A percentile compares a stretch with the other conserved stretches of the same genome.
Evolutionary conservation across 2,113 vertebrate species (phyloP).

Genomic region (Corythornis vintsioides): DNA sequence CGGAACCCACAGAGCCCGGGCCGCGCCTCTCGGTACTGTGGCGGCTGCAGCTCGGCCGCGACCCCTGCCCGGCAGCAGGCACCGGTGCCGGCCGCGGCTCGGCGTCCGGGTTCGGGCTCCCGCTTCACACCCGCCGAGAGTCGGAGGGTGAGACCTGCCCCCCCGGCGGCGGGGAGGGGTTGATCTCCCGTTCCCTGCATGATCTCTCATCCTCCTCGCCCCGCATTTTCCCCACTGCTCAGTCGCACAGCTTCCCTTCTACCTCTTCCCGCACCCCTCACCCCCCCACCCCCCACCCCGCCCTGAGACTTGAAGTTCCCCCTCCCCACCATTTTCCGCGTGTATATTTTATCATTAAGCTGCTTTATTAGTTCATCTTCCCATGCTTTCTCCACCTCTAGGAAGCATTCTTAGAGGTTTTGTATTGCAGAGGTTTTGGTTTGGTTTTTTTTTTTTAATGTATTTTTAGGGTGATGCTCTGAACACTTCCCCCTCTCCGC

Average conservation of each 20-base stretch:
- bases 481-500: background rate
- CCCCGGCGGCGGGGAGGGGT: background rate
- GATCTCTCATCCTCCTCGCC: background rate
- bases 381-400: conserved; percentile 45
- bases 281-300: background rate
- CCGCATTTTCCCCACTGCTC: background rate
- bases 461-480: conserved; percentile 51
- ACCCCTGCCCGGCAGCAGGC: background rate
- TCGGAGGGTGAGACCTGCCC: conserved; percentile 31
- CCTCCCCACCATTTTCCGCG: background rate
- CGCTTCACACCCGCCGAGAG: background rate
- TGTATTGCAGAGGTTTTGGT: background rate
- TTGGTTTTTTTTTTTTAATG: background rate
- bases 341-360: conserved; percentile 5
- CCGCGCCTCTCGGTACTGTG: background rate
- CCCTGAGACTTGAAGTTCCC: background rate
- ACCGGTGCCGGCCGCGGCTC: background rate
- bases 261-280: background rate
- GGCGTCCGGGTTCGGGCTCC: background rate
- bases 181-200: background rate
- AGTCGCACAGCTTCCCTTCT: background rate
- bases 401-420: conserved; percentile 50
- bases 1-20: background rate
- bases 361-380: conserved; percentile 37
- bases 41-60: background rate